Conservation (phyloP, 30 jellyfish, hydroid and myxozoan species). For the Haliclystus octoradiatus region DNA sequence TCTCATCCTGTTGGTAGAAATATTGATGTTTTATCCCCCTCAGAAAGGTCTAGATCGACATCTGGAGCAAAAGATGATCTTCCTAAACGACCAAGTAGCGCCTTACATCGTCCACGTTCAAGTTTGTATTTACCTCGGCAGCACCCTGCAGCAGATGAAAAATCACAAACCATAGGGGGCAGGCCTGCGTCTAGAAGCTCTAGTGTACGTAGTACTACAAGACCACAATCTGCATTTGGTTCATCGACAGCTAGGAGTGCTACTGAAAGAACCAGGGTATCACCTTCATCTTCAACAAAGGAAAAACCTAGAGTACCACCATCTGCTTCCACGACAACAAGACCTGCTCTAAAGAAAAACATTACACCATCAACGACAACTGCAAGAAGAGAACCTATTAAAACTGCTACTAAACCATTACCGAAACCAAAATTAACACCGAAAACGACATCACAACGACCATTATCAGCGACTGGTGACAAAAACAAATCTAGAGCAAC, state of each 20-base stretch:
- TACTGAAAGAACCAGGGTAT: neutral
- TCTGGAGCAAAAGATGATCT: neutral
- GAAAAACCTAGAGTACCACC: neutral
- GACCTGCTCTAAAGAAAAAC: neutral
- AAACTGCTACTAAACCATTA: neutral
- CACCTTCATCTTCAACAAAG: too few relatives aligned
- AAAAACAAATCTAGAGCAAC: neutral
- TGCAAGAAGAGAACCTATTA: neutral
- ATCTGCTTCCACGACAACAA: neutral
- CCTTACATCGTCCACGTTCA: conserved; percentile 3
- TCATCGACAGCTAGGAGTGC: neutral
- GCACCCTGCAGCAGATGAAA: neutral
- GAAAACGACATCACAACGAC: neutral
- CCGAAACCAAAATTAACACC: neutral
- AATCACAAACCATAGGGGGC: neutral
- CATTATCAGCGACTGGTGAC: neutral
- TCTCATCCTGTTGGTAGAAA: neutral
- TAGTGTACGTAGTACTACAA: neutral
- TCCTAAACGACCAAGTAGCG: conserved; percentile 18
- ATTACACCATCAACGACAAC: neutral
- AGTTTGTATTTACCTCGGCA: neutral
- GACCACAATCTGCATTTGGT: neutral
- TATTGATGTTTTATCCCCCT: neutral
- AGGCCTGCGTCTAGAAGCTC: neutral
- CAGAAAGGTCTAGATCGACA: neutral